Percentiles rank a stretch among this genome's conserved stretches.
These are phyloP conservation scores for Nemoura dubitans DNA, from an alignment of 2,888 invertebrate genomes.

Conservation along the genomic window DNA sequence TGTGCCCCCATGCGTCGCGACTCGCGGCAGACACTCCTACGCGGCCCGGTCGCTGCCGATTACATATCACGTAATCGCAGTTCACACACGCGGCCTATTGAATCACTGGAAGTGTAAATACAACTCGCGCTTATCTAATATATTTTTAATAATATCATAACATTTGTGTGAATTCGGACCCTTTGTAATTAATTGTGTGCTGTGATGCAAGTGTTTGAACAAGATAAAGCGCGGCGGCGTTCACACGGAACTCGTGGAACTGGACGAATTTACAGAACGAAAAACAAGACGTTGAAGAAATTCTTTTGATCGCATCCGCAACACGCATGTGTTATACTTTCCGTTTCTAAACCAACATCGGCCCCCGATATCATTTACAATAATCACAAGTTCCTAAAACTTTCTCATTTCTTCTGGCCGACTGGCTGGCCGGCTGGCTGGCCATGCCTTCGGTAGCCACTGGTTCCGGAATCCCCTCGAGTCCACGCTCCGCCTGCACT, in stretches of 20 bases:
- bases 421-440: no score
- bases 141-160: neutral
- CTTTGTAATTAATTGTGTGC: neutral
- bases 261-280: neutral
- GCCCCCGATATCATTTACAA: neutral
- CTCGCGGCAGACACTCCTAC: no score
- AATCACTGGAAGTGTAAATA: neutral
- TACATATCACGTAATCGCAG: neutral
- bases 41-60: no score
- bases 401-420: conserved; percentile 29
- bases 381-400: conserved; percentile 22
- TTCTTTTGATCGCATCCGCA: neutral
- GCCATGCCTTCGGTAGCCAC: neutral
- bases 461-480: conserved; percentile 27
- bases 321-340: conserved; percentile 24
- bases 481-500: no score
- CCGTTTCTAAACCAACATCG: conserved; percentile 30
- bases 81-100: neutral
- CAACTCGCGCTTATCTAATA: neutral
- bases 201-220: neutral
- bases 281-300: neutral
- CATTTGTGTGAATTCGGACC: neutral
- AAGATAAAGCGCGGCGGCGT: neutral
- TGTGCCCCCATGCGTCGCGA: neutral
- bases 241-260: neutral